These are phyloP conservation scores for Paramormyrops hopkinsi DNA, from an alignment of 2,797 vertebrate species.

Conservation along the genomic window DNA sequence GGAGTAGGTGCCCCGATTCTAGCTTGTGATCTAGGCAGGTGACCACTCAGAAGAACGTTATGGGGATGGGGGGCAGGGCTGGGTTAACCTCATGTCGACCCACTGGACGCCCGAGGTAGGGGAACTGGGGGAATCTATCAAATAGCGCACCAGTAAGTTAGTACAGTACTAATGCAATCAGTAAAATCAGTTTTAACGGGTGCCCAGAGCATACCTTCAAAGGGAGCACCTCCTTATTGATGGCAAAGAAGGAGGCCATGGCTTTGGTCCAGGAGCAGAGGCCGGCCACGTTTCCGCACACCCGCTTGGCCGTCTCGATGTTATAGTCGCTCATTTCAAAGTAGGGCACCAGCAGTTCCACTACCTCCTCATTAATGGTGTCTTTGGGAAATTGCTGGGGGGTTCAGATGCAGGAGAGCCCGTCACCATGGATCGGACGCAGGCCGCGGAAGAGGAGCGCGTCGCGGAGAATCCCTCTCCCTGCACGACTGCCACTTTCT, in stretches of 20 bases:
- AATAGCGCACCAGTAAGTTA: neutral
- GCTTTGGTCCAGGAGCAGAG: constrained; percentile 96
- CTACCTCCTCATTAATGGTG: constrained; percentile 85
- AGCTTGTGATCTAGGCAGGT: neutral
- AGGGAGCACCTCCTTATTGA: constrained; percentile 94
- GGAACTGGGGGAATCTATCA: neutral
- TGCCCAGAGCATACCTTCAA: constrained; percentile 73
- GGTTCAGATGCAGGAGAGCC: neutral
- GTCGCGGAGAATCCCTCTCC: neutral
- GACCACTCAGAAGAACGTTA: neutral
- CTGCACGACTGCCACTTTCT: neutral
- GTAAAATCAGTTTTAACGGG: neutral
- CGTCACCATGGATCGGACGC: neutral
- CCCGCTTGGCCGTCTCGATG: constrained; percentile 86
- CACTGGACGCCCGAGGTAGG: neutral
- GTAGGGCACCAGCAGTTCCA: constrained; percentile 86
- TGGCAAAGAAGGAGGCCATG: constrained; percentile 89
- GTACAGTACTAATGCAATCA: neutral
- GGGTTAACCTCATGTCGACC: neutral
- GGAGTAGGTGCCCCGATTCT: neutral
- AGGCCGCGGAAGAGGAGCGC: neutral
- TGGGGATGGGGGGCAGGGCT: neutral
- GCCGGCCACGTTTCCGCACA: constrained; percentile 90
- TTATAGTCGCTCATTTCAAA: constrained; percentile 92
- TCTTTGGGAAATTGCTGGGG: constrained; percentile 91